Percentiles rank a stretch among this genome's conserved stretches.
These are phyloP conservation scores for Hestina assimilis DNA, from an alignment of 1,140 invertebrate genomes.

Conservation along the genomic window DNA sequence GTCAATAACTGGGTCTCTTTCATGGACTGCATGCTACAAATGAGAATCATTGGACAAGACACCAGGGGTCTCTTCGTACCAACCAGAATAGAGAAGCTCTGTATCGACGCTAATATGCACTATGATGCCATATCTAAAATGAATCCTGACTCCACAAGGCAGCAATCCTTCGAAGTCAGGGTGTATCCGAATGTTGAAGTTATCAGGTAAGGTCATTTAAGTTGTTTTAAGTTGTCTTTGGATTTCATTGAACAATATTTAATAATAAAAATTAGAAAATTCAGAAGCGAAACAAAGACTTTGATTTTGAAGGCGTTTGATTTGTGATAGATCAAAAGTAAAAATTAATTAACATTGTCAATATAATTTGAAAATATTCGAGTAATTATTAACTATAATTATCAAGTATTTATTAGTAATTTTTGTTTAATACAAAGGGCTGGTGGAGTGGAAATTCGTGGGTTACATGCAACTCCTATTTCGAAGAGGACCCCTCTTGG, in stretches of 20 bases:
- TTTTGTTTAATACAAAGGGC: conserved; percentile 73
- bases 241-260: too few species aligned
- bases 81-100: conserved; percentile 88
- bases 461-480: conserved; percentile 89
- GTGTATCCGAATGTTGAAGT: conserved; percentile 67
- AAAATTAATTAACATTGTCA: too few species aligned
- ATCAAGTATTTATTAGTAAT: too few species aligned
- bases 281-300: too few species aligned
- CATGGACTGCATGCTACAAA: conserved; percentile 95
- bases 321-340: too few species aligned
- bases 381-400: too few species aligned
- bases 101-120: conserved; percentile 87
- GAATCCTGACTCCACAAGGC: conserved; percentile 70
- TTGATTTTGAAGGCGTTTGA: neutral
- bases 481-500: conserved; percentile 81
- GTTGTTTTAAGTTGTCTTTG: neutral
- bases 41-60: conserved; percentile 88
- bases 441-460: conserved; percentile 91
- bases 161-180: conserved; percentile 65
- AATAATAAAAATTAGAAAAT: too few species aligned
- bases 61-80: conserved; percentile 89
- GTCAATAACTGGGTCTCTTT: conserved; percentile 93
- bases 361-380: too few species aligned
- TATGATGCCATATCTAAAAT: conserved; percentile 77
- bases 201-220: conserved; percentile 52